phyloP scores from a whole-genome alignment of 2,888 invertebrate genomes.

The Neoitamus cyanurus region DNA sequence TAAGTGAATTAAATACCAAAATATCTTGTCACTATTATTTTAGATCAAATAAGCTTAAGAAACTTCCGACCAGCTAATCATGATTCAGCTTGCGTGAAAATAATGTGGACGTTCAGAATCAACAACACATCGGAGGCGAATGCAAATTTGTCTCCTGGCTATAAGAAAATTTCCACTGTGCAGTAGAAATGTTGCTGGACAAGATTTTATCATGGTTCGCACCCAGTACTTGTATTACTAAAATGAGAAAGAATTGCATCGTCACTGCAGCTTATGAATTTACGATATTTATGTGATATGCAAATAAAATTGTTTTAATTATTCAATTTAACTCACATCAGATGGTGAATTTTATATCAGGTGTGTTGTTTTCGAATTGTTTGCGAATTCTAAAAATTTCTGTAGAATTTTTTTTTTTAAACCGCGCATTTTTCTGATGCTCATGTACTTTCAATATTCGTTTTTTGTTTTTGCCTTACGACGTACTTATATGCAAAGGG shows the following conservation, averaged over 20 bases:
- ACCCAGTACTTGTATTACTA: background rate
- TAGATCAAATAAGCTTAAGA: background rate
- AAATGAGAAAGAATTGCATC: background rate
- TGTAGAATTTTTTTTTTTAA: background rate
- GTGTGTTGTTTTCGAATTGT: background rate
- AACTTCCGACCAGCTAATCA: background rate
- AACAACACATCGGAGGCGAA: background rate
- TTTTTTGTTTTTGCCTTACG: too few species aligned
- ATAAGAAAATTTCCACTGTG: slow-evolving; percentile 66
- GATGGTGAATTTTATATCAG: background rate
- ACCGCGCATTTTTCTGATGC: background rate
- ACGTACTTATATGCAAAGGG: too few species aligned
- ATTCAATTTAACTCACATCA: background rate
- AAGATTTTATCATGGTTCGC: slow-evolving; percentile 21
- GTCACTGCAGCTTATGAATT: background rate
- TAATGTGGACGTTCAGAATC: background rate
- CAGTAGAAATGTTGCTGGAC: slow-evolving; percentile 7
- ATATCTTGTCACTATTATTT: background rate
- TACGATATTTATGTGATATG: background rate
- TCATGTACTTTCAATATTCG: background rate
- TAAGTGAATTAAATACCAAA: too few species aligned
- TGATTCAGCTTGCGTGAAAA: background rate
- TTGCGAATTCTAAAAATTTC: background rate
- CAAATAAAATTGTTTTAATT: background rate
- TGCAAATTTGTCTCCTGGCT: slow-evolving; percentile 18